Base-by-base conservation (phyloP, 2,888 invertebrate genomes). In the Torymus texanus region DNA sequence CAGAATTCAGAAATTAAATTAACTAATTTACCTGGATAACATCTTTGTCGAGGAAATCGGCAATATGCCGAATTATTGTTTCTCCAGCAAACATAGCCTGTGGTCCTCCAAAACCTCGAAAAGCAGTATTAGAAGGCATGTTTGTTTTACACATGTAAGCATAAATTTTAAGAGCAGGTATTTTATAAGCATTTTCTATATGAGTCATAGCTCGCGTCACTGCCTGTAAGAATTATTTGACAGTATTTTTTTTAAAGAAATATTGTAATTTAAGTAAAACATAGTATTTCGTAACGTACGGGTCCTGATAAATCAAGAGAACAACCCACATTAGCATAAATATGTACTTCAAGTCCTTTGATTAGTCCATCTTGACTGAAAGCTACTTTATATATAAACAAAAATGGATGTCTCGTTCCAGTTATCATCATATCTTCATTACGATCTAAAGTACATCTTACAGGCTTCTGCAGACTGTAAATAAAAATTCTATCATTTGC, bases 391-490 rank as follows among this genome's bases (percentile, higher is more conserved):
- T 97, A 98, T 88, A 94, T 95, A 72, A 94, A 93, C 55, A 95
- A 91, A 89, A 96, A 97, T 0, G 98, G 97, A 92, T 98, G 97
- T 81, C 98, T 92, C 0, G 94, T 95, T 4, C 97, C 98, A 0
- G 96, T 95, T 85, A 95, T 94, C 81, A 94, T 91, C 96, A 98
- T 98, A 88, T 98, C 98, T 91, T 98, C 97, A 85, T 97, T 96
- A 83, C 98, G 92, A 88, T 98, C 97, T 71, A 98, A 90, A 93
- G 96, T 95, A 83, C 95, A 94, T 51, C 97, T 92, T 0, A 97
- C 94, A 0, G 97, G 96, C 82, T 93, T 92, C 63, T 94, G 92
- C 2, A 95, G 91, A 86, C 95, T 95, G 13, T 2, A 50, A 55
- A 61, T 29, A 29, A 29, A 29, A 29, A 29, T 29, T 24, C 2